phyloP scores from a whole-genome alignment of 2,888 invertebrate species.

The Lepetodrilus schrolli region DNA sequence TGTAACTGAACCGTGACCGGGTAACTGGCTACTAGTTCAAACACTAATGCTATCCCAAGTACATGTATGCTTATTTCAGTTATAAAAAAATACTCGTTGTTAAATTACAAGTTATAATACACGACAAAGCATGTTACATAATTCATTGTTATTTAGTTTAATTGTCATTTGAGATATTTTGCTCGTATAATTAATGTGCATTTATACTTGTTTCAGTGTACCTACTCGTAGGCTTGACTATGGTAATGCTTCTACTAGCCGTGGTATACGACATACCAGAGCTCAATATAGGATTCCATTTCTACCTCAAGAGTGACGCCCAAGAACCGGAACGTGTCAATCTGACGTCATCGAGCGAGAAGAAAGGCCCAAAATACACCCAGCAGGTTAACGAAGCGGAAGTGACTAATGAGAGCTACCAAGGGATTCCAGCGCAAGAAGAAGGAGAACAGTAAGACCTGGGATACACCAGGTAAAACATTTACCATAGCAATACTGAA shows the following conservation, averaged over 20 bases:
- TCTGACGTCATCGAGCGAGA: slow-evolving; percentile 46
- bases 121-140: background rate
- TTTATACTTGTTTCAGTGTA: slow-evolving; percentile 80
- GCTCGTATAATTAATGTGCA: background rate
- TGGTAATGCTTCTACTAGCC: slow-evolving; percentile 88
- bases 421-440: slow-evolving; percentile 30
- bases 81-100: no score
- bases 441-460: background rate
- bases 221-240: slow-evolving; percentile 86
- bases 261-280: slow-evolving; percentile 93
- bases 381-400: slow-evolving; percentile 61
- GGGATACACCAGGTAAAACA: no score
- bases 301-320: slow-evolving; percentile 80
- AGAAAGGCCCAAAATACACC: slow-evolving; percentile 59
- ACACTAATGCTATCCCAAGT: background rate
- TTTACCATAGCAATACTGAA: no score
- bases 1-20: no score
- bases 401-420: slow-evolving; percentile 35
- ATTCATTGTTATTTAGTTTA: background rate
- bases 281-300: slow-evolving; percentile 86
- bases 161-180: background rate
- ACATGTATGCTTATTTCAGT: background rate
- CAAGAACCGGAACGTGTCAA: slow-evolving; percentile 75
- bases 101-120: no score
- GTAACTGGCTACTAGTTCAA: background rate